Base-by-base conservation (phyloP, 2,888 invertebrate species). In the Drosophila percnosoma region DNA sequence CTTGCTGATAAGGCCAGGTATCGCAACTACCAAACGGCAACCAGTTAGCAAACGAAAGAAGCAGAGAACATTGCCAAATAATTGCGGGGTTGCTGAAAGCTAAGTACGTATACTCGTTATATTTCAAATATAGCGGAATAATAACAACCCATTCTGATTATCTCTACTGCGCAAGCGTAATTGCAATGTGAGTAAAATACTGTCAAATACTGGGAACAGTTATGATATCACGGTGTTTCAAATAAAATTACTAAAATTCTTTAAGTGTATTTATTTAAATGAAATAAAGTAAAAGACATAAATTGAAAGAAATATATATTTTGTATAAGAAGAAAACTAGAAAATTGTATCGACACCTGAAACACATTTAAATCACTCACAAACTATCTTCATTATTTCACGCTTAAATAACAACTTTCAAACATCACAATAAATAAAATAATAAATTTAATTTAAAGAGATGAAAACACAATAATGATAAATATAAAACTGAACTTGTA, bases 101-200 rank as follows among this genome's bases (percentile, higher is more conserved):
- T 27, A 29, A 49, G 36, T 36, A 34, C 13, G 18, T 10, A 48
- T 40, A 29, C 21, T 18, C 21, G 15, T 52, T 42, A 45, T 53
- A 15, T 24, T 24, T 45, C 10, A 45, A 15, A 15, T 24, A 45
- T 1, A 8, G 15, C 24, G 15, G 13, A 67, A 38, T 51, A 18
- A 21, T 45, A 64, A 36, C 40, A 38, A 27, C 53, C 13, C 7
- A 2, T 38, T 42, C 2, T 31, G 33, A 10, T 49, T 40, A n/a
- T 45, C 10, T 45, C 18, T 31, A 58, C 31, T 80, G 83, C 89
- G 89, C 85, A 82, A 42, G 73, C 82, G 75, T 87, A 60, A 45
- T 42, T 38, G 15, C 45, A 61, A 49, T 38, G 10, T 38, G 55
- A 8, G 10, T 24, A 21, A 68, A 72, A 74, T 69, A 68, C 38